Conservation (phyloP, 2,113 vertebrate genomes). For the Notechis scutatus region DNA sequence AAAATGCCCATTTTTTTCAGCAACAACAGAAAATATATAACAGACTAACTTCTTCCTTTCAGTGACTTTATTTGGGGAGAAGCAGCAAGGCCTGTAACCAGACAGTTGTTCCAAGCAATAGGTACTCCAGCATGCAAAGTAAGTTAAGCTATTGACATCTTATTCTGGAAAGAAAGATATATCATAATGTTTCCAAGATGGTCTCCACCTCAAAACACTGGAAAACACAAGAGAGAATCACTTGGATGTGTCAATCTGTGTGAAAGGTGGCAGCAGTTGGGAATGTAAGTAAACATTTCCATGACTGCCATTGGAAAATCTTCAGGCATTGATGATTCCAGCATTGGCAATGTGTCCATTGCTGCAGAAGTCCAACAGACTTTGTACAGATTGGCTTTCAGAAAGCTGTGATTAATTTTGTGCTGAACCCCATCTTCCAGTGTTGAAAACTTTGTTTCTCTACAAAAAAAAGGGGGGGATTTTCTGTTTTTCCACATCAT, state of each 20-base stretch:
- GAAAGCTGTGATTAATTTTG: neutral
- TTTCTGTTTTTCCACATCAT: neutral
- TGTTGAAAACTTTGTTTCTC: neutral
- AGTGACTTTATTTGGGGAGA: rapidly evolving
- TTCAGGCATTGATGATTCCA: neutral
- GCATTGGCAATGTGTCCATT: neutral
- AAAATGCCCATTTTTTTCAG: neutral
- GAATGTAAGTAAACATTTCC: neutral
- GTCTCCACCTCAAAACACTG: neutral
- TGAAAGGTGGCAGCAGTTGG: neutral
- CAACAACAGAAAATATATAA: rapidly evolving
- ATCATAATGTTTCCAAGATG: neutral
- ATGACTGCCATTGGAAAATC: neutral
- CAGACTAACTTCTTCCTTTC: neutral
- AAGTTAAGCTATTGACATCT: neutral
- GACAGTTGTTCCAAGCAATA: neutral
- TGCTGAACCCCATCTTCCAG: neutral
- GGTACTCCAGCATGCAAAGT: neutral
- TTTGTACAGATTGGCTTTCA: neutral
- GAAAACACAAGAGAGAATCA: neutral
- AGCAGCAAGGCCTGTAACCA: neutral
- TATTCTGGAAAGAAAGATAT: neutral
- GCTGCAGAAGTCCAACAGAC: neutral
- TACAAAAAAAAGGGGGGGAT: neutral
- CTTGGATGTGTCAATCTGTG: neutral